These are phyloP conservation scores for Lumbricus terrestris DNA, from an alignment of 2,888 invertebrate species.

Conservation along the genomic window DNA sequence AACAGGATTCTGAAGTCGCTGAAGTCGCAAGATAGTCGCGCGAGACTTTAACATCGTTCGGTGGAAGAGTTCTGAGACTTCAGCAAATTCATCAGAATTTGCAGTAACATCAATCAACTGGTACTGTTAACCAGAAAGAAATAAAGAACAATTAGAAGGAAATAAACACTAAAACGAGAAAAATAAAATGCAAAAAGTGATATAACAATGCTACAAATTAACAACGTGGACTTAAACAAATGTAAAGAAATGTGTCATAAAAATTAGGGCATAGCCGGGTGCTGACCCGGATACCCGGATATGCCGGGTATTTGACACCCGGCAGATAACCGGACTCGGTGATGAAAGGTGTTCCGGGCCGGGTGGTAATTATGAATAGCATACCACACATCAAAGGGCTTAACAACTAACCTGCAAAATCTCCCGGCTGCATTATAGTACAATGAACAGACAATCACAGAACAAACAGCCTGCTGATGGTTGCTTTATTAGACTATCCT, in stretches of 20 bases:
- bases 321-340: too few species aligned
- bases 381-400: too few species aligned
- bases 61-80: conserved; percentile 28
- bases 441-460: too few species aligned
- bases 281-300: too few species aligned
- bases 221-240: not conserved
- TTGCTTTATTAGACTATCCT: too few species aligned
- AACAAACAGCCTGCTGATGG: too few species aligned
- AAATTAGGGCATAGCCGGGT: too few species aligned
- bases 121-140: not conserved
- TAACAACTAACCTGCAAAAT: too few species aligned
- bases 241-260: not conserved
- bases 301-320: too few species aligned
- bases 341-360: too few species aligned
- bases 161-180: not conserved
- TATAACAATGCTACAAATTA: not conserved
- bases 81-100: conserved; percentile 10
- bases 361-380: too few species aligned
- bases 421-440: too few species aligned
- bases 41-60: conserved; percentile 25
- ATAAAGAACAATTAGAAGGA: not conserved
- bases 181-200: not conserved
- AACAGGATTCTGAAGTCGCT: conserved; percentile 38
- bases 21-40: conserved; percentile 23
- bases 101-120: conserved; percentile 16